These are phyloP conservation scores for Petrophora chlorosata DNA, from an alignment of 2,888 invertebrate species.

Conservation along the genomic window DNA sequence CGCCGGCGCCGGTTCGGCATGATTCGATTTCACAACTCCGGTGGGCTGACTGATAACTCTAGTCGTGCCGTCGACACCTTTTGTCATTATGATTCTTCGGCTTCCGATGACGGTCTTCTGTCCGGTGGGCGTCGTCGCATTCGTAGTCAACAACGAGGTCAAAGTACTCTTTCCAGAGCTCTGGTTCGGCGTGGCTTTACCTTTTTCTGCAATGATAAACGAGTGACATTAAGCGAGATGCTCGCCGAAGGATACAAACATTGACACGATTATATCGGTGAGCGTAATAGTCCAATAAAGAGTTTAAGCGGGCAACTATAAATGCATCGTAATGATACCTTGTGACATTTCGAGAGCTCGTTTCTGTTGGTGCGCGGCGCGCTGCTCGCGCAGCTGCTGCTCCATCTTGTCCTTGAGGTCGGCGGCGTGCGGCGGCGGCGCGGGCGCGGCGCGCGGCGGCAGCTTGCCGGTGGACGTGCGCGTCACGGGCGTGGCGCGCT, in stretches of 20 bases:
- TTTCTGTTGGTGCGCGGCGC: slow-evolving; percentile 95
- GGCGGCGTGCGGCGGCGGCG: slow-evolving; percentile 85
- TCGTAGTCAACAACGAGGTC: slow-evolving; percentile 86
- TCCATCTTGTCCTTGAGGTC: slow-evolving; percentile 96
- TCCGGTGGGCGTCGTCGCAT: slow-evolving; percentile 75
- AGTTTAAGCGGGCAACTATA: no score
- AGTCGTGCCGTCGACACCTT: slow-evolving; percentile 87
- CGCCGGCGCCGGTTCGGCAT: slow-evolving; percentile 53
- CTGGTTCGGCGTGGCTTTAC: slow-evolving; percentile 76
- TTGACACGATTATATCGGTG: no score
- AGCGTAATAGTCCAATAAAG: background rate
- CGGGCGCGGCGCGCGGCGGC: slow-evolving; percentile 77
- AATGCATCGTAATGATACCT: slow-evolving; percentile 78
- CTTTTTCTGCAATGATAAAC: slow-evolving; percentile 64
- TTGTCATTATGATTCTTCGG: slow-evolving; percentile 89
- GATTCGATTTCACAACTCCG: slow-evolving; percentile 53
- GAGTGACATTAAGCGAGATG: no score
- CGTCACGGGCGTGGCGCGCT: slow-evolving; percentile 90
- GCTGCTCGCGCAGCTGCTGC: slow-evolving; percentile 93
- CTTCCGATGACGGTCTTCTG: slow-evolving; percentile 87
- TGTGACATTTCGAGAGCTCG: slow-evolving; percentile 87
- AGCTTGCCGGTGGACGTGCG: slow-evolving; percentile 90
- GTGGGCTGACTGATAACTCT: slow-evolving; percentile 85
- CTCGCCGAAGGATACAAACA: no score
- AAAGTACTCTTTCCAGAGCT: slow-evolving; percentile 85